Evolutionary conservation across 2,797 vertebrate species (phyloP), one percentile per base, ranked within the genome.

Genomic region (Podarcis siculus): DNA sequence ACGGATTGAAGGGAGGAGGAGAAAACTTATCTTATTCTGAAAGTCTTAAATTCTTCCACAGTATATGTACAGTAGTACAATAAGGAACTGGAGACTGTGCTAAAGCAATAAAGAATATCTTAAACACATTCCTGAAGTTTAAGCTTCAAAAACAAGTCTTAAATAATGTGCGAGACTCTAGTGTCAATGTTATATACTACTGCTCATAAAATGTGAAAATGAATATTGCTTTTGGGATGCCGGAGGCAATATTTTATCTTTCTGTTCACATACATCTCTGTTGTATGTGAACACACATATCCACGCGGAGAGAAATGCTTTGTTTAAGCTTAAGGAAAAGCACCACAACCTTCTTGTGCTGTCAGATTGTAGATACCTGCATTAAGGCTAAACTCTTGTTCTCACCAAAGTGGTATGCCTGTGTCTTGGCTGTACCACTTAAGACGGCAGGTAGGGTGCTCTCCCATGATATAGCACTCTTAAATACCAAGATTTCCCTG

Each of bases 261-360:
- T 61, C 81, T 61, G 66, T 75, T 25, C 35, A 93, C 89, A 86
- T 72, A 67, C 25, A 87, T 89, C 76, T 42, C 58, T 12, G 32
- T 7, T 72, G 86, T 72, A 13, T 30, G 13, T 27, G 30, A 32
- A 42, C 15, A 45, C 87, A 83, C 10, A 32, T 58, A 83, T 30
- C 42, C 82, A 89, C 39, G 58, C 66, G 58, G 42, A 87, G 89
- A 61, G 8, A 30, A 49, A 80, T 92, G 39, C 66, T 27, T 90
- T 85, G 84, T 84, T 87, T 87, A 45, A 90, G 80, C 69, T 86
- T 90, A 61, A 87, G 90, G 88, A 77, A 91, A 92, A 86, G 23
- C 82, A 82, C 21, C n/a, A 79, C 10, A 90, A 39, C 64, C 91
- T 78, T 25, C 37, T 32, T 91, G 58, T 91, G 64, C 72, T 91